Evolutionary conservation across 2,797 vertebrate genomes (phyloP), one percentile per base, ranked within the genome.

Genomic region (Melanotaenia trifasciata): DNA sequence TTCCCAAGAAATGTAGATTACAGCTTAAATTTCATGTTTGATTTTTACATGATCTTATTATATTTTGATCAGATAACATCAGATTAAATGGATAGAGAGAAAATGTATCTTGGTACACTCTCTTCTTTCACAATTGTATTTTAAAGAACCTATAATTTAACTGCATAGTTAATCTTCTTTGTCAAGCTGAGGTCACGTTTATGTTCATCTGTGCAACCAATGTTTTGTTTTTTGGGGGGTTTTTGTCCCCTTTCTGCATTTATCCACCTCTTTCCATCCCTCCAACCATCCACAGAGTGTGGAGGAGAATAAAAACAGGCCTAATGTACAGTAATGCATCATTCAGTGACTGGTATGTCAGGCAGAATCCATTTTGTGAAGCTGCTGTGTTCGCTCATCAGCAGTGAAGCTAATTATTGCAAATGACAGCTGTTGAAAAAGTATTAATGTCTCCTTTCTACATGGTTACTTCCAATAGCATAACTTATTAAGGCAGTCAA

Each of bases 381-480:
- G 86, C 84, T 75, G 81, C 56, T 76, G 81, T 74, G 78, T 79
- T 92, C 86, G 79, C 74, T 84, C 81, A 81, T 60, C 81, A 83
- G 81, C 74, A 60, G 60, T 38, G 35, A 59, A 38, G 79, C 84
- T 93, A 93, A 93, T 94, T 92, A 93, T 84, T 89, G 84, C 81
- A 89, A 85, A 89, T 89, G 90, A 85, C 84, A 85, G 86, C 80
- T 72, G 58, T 28, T 83, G 67, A 88, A 89, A 87, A 78, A 85
- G 80, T 87, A 93, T 92, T 91, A 90, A 94, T 93, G 87, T 90
- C 51, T 85, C 36, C 56, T 87, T 93, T 93, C 88, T 88, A 83
- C 91, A 86, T 87, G 90, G 84, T 88, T 80, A 84, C 82, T 26
- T 92, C 79, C 74, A 87, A 80, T 87, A 88, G 84, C 80, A 81